Percentiles rank a stretch among this genome's conserved stretches.
Evolutionary conservation across 1,140 invertebrate species (phyloP).

Genomic region (Lepidurus packardi): DNA sequence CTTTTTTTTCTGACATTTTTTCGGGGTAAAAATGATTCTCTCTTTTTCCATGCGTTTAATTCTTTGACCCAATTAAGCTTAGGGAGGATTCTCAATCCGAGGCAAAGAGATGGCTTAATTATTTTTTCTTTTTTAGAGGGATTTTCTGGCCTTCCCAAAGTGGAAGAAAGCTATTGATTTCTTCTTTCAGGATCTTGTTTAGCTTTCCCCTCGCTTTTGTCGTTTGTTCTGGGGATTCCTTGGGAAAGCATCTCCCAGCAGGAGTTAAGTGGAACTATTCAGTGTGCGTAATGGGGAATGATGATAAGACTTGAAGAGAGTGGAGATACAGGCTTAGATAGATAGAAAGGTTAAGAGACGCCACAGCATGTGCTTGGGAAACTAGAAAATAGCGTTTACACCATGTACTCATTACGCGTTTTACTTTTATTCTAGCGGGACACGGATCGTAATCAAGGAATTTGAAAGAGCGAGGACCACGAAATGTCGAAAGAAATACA

Average conservation of each 20-base stretch:
- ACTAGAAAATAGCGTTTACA: too few relatives aligned
- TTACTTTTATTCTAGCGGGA: too few relatives aligned
- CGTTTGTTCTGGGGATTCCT: too few relatives aligned
- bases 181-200: not conserved
- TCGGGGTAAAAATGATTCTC: not conserved
- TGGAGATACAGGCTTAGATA: not conserved
- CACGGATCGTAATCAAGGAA: too few relatives aligned
- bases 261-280: not conserved
- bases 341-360: too few relatives aligned
- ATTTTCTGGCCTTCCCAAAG: not conserved
- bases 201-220: not conserved
- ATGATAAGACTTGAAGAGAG: not conserved
- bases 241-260: not conserved
- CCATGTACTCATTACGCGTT: too few relatives aligned
- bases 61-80: not conserved
- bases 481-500: too few relatives aligned
- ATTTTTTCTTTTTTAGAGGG: not conserved
- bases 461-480: too few relatives aligned
- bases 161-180: not conserved
- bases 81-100: not conserved
- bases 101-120: not conserved
- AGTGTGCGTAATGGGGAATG: conserved; percentile 1
- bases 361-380: too few relatives aligned
- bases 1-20: not conserved
- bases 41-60: not conserved